Conservation (phyloP, 2,797 vertebrate species). For the Phaenicophaeus curvirostris region DNA sequence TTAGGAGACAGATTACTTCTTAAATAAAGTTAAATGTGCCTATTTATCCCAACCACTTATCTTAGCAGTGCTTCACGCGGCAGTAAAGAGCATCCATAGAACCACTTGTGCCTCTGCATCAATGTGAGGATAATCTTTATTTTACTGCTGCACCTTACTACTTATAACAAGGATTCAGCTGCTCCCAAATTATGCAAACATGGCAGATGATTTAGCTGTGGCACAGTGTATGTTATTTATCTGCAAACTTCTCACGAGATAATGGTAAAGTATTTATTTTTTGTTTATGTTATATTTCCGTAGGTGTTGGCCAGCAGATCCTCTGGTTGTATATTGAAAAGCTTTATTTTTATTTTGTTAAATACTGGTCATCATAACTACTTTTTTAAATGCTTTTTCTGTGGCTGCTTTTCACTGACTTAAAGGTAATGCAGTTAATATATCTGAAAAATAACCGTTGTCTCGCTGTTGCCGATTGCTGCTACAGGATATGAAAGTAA, state of each 20-base stretch:
- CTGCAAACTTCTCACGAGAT: background rate
- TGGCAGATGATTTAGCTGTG: background rate
- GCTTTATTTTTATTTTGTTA: background rate
- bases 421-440: background rate
- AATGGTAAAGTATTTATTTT: background rate
- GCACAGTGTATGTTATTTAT: background rate
- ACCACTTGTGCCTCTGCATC: background rate
- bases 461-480: background rate
- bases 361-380: background rate
- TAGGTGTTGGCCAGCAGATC: background rate
- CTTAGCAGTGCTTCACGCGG: background rate
- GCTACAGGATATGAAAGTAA: background rate
- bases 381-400: background rate
- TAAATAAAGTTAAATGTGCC: background rate
- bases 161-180: background rate
- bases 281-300: background rate
- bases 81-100: background rate
- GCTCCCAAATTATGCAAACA: background rate
- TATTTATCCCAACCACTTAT: background rate
- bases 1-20: background rate
- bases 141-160: background rate
- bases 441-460: background rate
- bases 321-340: background rate
- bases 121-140: background rate
- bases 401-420: background rate